A percentile compares a stretch with the other conserved stretches of the same genome.
phyloP scores from a whole-genome alignment of 2,113 vertebrate genomes.

The Falcunculus frontatus region DNA sequence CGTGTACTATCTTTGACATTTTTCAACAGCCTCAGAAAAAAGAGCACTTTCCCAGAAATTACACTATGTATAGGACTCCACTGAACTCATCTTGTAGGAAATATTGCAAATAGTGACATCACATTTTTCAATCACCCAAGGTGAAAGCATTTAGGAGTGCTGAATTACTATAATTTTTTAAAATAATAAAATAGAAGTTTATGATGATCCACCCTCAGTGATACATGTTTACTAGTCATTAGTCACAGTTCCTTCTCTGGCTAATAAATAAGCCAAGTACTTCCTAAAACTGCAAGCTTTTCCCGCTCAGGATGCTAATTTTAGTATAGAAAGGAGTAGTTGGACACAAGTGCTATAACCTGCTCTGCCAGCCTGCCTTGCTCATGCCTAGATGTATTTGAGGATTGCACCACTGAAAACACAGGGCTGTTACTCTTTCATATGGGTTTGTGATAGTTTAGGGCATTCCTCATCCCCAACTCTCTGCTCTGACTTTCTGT shows the following conservation, averaged over 20 bases:
- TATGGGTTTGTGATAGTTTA: not conserved
- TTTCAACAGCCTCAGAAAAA: not conserved
- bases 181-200: not conserved
- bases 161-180: not conserved
- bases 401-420: not conserved
- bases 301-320: not conserved
- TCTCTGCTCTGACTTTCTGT: not conserved
- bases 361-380: not conserved
- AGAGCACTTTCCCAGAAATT: not conserved
- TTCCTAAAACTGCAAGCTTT: not conserved
- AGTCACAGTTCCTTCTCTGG: not conserved
- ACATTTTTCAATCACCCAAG: not conserved
- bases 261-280: not conserved
- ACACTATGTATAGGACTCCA: not conserved
- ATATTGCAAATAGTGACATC: not conserved
- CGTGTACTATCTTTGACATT: not conserved
- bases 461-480: not conserved
- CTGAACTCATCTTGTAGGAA: not conserved
- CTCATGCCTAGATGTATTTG: not conserved
- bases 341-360: not conserved
- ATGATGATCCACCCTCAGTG: not conserved
- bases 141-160: not conserved
- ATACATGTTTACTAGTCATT: not conserved
- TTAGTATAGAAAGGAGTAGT: not conserved
- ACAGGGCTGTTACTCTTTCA: not conserved